Evolutionary conservation across 2,888 invertebrate species (phyloP), one percentile per base, ranked within the genome.

Genomic region (Plagodis dolabraria): DNA sequence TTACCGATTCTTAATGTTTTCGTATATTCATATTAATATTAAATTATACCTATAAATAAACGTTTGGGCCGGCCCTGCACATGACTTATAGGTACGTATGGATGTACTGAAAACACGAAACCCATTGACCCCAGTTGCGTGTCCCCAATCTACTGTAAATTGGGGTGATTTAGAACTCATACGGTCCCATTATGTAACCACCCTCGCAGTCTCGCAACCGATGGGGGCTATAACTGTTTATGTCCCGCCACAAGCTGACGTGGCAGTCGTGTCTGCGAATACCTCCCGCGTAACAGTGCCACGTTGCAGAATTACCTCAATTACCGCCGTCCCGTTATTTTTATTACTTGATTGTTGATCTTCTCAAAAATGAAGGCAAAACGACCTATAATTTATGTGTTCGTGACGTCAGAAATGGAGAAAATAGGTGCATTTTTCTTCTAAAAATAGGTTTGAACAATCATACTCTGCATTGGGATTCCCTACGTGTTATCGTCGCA

Each of bases 191-290:
- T 10, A 40, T 40, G 10, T 40, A 40, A 40, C 40, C 10, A 40
- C 40, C 38, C 51, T 51, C 34, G 50, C 60, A 47, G 60, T 52
- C 54, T 70, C 69, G 10, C 10, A 22, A 40, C 70, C 71, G 64
- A 74, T 68, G 70, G 67, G 40, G 72, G 70, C 60, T 59, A 71
- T 78, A 73, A 76, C 76, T 74, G 77, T 78, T 78, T 76, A 74
- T 71, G 69, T 60, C 55, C 66, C 63, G 68, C 71, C 67, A 76
- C 77, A 76, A 76, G 77, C 82, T 78, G 80, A 80, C 67, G 67
- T 64, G 66, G 80, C 80, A 72, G 71, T 75, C 73, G 70, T 65
- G 76, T 69, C 68, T 71, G 67, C 68, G 66, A 70, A 72, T 68
- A 70, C 72, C 47, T 62, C 52, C 35, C 57, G 33, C 47, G 55